These are phyloP conservation scores for Channa maculata DNA, from an alignment of 2,113 vertebrate species.

Conservation along the genomic window DNA sequence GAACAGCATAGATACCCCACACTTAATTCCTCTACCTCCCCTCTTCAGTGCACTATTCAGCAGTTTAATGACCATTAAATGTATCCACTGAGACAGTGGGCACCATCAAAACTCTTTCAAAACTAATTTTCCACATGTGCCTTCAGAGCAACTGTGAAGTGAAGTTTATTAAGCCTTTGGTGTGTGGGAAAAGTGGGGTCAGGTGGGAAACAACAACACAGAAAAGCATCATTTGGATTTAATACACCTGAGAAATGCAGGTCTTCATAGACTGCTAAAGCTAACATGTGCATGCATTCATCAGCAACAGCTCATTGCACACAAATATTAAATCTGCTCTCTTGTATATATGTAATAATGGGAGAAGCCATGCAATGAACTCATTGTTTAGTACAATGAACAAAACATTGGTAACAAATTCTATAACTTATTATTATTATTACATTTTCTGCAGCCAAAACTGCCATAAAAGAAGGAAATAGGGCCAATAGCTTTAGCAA, in stretches of 20 bases:
- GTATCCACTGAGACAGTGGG: slow-evolving; percentile 42
- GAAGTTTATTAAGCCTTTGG: slow-evolving; percentile 46
- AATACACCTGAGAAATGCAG: neutral
- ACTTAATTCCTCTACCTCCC: slow-evolving; percentile 31
- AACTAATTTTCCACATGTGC: slow-evolving; percentile 51
- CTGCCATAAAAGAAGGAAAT: slow-evolving; percentile 33
- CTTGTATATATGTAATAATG: neutral
- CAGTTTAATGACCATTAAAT: slow-evolving; percentile 48
- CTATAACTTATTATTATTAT: too few relatives aligned
- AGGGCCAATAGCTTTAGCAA: slow-evolving; percentile 37
- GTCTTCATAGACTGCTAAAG: neutral
- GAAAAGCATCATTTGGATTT: slow-evolving; percentile 1
- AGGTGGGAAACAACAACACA: slow-evolving; percentile 22
- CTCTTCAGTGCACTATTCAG: slow-evolving; percentile 46
- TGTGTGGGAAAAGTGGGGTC: slow-evolving; percentile 13
- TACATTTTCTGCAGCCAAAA: slow-evolving; percentile 3
- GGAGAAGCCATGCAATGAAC: neutral
- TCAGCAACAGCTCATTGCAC: neutral
- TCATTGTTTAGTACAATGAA: too few relatives aligned
- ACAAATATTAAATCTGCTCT: neutral
- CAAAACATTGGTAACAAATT: too few relatives aligned
- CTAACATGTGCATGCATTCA: neutral
- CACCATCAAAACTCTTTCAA: slow-evolving; percentile 45
- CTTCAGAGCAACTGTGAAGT: slow-evolving; percentile 31
- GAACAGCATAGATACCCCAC: slow-evolving; percentile 1